Evolutionary conservation across 2,113 vertebrate species (phyloP), one percentile per base, ranked within the genome.

Genomic region (Phyllopteryx taeniolatus): DNA sequence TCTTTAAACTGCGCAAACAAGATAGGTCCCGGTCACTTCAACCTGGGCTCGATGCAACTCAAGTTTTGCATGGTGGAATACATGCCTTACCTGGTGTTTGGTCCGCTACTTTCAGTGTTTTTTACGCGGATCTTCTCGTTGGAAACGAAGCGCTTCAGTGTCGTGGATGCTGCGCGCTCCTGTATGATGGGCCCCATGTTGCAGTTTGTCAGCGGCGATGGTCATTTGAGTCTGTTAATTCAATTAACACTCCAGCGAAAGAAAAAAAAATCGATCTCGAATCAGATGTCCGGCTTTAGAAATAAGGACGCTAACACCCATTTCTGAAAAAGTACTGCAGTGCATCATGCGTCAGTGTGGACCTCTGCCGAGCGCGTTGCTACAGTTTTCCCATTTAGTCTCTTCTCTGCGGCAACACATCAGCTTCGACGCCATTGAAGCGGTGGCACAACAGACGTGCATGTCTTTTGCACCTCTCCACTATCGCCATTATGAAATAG

Each of bases 151-250:
- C 87, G 90, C 78, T 90, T 93, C 62, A 92, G 82, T 43, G 91
- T 79, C 69, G 91, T 89, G 81, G 91, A 86, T 76, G 91, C 82
- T 43, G 90, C 86, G 80, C 88, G 87, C 62, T 93, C 93, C 86
- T 93, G 91, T 83, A 94, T 86, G 80, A 93, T 92, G 75, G 93
- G 92, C 79, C 93, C 92, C 93, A 94, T 94, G 77, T 65, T 90
- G 84, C 79, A 78, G 76, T 71, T 83, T 67, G 66, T 67, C 80
- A 66, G 69, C 42, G 39, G 72, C 75, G 79, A 70, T 71, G 74
- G 59, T 44, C 82, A 75, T 86, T 70, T n/a, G 68, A 74, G 42
- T 82, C 79, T 84, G 71, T 35, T 15, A 70, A 69, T 70, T 63
- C n/a, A 54, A 67, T 78, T 20, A 46, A 68, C 46, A 71, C 86